These are phyloP conservation scores for Eristalis pertinax DNA, from an alignment of 2,888 invertebrate genomes.

Conservation along the genomic window DNA sequence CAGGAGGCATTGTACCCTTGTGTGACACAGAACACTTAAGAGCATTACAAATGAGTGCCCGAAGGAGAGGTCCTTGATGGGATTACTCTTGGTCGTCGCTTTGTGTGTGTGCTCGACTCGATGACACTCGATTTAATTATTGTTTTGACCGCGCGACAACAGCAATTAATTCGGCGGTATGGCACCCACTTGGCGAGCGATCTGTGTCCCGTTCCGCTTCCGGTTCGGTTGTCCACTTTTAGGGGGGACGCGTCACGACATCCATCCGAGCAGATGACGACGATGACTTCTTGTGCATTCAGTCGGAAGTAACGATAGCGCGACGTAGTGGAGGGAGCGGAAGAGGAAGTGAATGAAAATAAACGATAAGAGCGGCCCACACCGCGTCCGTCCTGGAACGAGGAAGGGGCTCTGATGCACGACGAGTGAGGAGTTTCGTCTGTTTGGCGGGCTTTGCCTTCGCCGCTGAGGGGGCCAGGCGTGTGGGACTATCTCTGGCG, in stretches of 20 bases:
- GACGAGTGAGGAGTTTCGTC: too few species aligned
- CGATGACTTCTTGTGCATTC: conserved; percentile 52
- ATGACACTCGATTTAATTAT: conserved; percentile 53
- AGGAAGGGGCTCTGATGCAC: background rate
- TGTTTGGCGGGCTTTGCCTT: too few species aligned
- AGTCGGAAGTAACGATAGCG: conserved; percentile 56
- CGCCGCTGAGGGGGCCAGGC: too few species aligned
- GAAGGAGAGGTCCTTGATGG: conserved; percentile 50
- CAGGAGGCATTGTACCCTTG: conserved; percentile 46
- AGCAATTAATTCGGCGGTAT: background rate
- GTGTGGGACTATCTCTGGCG: too few species aligned
- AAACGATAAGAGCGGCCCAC: conserved; percentile 11
- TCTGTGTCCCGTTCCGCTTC: too few species aligned
- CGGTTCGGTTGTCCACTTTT: too few species aligned
- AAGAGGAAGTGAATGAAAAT: conserved; percentile 24
- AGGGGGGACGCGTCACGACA: too few species aligned
- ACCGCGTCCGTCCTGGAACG: too few species aligned
- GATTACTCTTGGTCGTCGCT: conserved; percentile 34
- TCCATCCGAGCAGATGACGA: background rate
- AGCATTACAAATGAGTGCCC: conserved; percentile 58
- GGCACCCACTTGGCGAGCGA: too few species aligned
- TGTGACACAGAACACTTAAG: conserved; percentile 61
- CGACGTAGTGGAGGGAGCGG: background rate
- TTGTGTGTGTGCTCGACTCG: background rate
- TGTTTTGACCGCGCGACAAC: conserved; percentile 29